Evolutionary conservation across 1,140 invertebrate species (phyloP).

Genomic region (Sweltsa coloradensis): DNA sequence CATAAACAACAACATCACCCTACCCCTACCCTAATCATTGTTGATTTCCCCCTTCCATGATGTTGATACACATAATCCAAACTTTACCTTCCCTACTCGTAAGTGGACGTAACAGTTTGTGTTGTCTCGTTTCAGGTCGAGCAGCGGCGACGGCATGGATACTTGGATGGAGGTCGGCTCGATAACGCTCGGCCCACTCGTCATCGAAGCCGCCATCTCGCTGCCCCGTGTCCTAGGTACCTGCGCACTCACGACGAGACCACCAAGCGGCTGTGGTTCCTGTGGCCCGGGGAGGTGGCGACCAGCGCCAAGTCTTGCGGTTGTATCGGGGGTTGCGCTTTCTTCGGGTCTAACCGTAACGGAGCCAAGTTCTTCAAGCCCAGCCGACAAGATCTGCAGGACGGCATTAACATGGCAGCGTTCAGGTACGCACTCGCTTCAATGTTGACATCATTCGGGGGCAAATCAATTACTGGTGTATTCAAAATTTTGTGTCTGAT

Average conservation of each 20-base stretch:
- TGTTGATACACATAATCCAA: too few species aligned
- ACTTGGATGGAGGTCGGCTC: slow-evolving; percentile 89
- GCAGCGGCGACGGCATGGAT: slow-evolving; percentile 40
- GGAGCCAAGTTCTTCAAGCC: slow-evolving; percentile 81
- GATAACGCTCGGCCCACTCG: slow-evolving; percentile 76
- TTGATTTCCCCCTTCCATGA: too few species aligned
- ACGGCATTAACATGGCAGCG: slow-evolving; percentile 70
- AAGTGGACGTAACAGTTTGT: too few species aligned
- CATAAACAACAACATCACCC: too few species aligned
- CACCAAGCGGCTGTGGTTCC: slow-evolving; percentile 83
- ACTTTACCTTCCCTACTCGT: too few species aligned
- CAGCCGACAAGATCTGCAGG: slow-evolving; percentile 58
- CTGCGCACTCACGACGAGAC: slow-evolving; percentile 78
- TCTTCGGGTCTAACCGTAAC: slow-evolving; percentile 85
- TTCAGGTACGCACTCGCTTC: slow-evolving; percentile 55
- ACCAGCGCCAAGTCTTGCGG: slow-evolving; percentile 58
- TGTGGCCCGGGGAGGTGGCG: slow-evolving; percentile 68
- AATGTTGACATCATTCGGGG: too few species aligned
- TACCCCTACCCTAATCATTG: too few species aligned
- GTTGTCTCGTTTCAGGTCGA: neutral
- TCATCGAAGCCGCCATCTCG: slow-evolving; percentile 85
- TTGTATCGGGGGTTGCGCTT: slow-evolving; percentile 86
- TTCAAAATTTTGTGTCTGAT: too few species aligned
- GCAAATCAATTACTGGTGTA: too few species aligned
- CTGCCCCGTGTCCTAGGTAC: slow-evolving; percentile 70